Base-by-base conservation (phyloP, 2,113 vertebrate species). In the Oxyruncus cristatus region DNA sequence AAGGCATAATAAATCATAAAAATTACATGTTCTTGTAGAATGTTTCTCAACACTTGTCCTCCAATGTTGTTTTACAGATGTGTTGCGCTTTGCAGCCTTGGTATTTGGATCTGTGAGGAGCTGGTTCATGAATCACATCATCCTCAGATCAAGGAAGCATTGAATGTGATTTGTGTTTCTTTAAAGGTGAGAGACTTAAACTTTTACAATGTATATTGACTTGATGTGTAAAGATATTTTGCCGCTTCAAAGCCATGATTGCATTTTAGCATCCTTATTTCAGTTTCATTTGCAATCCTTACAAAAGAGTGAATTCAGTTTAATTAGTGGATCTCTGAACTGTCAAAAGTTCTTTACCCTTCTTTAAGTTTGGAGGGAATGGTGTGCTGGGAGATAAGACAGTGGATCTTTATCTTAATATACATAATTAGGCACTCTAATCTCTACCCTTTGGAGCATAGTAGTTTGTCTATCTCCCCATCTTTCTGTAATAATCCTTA, bases 91-190 rank as follows among this genome's bases (percentile, higher is more conserved):
- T 99, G 99, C 95, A 99, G 99, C 97, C 98, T 99, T 97, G 99
- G 99, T 58, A 98, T 99, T 97, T 99, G 99, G 99, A 98, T 99
- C 91, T 99, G 99, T 96, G 99, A 99, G 95, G 99, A 99, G 95
- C 95, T 99, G 83, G 98, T 99, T 72, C 98, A 99, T 44, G 98
- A 99, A 83, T 99, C 99, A 61, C 98, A 98, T 86, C 99, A 99
- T 97, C 98, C 99, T 44, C 99, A 99, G 97, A 99, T 99, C 91
- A 99, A 99, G 96, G 99, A 99, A 93, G 99, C 99, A 58, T 97
- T 99, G 85, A 99, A 99, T 95, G 99, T 99, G 94, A 98, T 99
- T 97, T 99, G 99, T 97, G 99, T 99, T 66, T 99, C 99, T 72
- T 98, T 99, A 96, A 99, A 99, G 99, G 99, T 99, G 97, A 97